Percentiles rank a stretch among this genome's conserved stretches.
phyloP scores from a whole-genome alignment of 2,888 invertebrate genomes.

The Acrobasis consociella region DNA sequence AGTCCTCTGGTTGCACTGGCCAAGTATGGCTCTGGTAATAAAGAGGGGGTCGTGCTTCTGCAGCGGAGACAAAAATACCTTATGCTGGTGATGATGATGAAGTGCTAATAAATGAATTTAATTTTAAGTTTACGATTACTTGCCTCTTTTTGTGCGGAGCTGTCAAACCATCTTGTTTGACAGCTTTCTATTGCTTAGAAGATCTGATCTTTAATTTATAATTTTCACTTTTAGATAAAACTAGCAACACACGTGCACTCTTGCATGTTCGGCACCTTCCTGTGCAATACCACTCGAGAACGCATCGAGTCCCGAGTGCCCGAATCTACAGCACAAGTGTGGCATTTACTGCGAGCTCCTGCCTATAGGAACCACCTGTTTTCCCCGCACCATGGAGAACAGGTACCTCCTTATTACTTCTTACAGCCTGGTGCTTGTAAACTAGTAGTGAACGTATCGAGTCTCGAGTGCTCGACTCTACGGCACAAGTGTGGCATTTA shows the following conservation, averaged over 20 bases:
- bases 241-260: slow-evolving; percentile 97
- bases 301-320: slow-evolving; percentile 84
- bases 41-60: no score
- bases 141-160: no score
- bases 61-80: no score
- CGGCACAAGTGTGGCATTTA: slow-evolving; percentile 95
- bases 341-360: slow-evolving; percentile 91
- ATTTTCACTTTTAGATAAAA: slow-evolving; percentile 87
- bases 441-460: slow-evolving; percentile 87
- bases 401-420: slow-evolving; percentile 35
- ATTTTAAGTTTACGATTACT: no score
- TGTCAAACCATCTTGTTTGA: no score
- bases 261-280: slow-evolving; percentile 97
- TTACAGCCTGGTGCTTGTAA: not conserved
- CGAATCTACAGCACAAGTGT: slow-evolving; percentile 91
- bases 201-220: not conserved
- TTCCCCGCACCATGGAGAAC: slow-evolving; percentile 65
- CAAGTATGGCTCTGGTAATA: no score
- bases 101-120: no score
- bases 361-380: slow-evolving; percentile 95
- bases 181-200: no score
- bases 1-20: no score
- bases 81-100: no score
- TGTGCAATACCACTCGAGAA: slow-evolving; percentile 93
- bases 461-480: slow-evolving; percentile 85